Evolutionary conservation across 2,888 invertebrate species (phyloP), one percentile per base, ranked within the genome.

Genomic region (Dicycla oo): DNA sequence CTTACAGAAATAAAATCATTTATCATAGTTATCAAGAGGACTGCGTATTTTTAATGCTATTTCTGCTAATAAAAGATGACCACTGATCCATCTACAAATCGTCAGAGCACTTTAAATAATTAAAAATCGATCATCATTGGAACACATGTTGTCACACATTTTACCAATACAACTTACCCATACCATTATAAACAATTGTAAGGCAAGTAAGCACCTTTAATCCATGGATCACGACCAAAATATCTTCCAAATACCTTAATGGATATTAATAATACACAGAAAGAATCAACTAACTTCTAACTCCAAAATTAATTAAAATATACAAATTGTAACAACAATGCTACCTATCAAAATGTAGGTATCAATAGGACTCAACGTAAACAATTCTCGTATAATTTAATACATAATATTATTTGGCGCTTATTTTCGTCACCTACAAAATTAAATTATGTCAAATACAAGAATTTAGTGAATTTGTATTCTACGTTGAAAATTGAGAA

Each of bases 291-390:
- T 56, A 47, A 72, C 73, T 73, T n/a, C 30, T 23, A 58, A 51
- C 34, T 74, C 23, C 51, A 58, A 66, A 75, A 66, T 74, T 66
- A 66, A 66, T 73, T 75, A 73, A 65, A 65, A 58, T 26, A n/a
- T 51, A 73, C 43, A 73, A 65, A 58, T 66, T 58, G 45, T 73
- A 53, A 38, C 51, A 75, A 51, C 23, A 38, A n/a, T 40, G n/a
- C 45, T 26, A n/a, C n/a, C n/a, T n/a, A 30, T 40, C 30, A 40
- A 66, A 66, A 66, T 53, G 15, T 26, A 26, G 26, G 13, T 34
- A 57, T 63, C 43, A 26, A 73, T 43, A 26, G 43, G 57, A 3
- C 15, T 15, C 26, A 43, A 26, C 26, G 43, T 10, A n/a, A 57
- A 74, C 56, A 58, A 63, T 56, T 56, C 23, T 45, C 34, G 10